Percentiles rank a stretch among this genome's conserved stretches.
Conservation (phyloP, 2,888 invertebrate species). For the Periphyllus acericola region DNA sequence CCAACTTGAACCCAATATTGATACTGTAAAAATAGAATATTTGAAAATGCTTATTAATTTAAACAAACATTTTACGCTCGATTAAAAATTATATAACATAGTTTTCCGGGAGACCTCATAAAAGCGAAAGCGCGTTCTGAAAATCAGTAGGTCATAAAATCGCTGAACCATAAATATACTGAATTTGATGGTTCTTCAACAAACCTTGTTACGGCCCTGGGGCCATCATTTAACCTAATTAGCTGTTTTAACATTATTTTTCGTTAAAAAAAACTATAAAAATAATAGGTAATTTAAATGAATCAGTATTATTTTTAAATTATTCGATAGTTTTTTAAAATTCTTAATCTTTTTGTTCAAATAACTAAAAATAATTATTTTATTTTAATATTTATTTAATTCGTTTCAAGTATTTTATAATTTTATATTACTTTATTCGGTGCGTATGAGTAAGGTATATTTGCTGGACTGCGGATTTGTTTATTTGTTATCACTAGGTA, state of each 20-base stretch:
- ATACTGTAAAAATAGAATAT: slow-evolving; percentile 73
- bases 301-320: too few relatives aligned
- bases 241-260: neutral
- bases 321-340: too few relatives aligned
- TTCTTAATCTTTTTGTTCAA: too few relatives aligned
- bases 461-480: too few relatives aligned
- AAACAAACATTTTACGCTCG: neutral
- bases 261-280: neutral
- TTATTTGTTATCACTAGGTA: too few relatives aligned
- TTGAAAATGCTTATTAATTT: neutral
- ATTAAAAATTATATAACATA: slow-evolving; percentile 3
- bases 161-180: slow-evolving; percentile 14
- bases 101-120: slow-evolving; percentile 56
- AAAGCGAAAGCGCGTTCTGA: slow-evolving; percentile 55
- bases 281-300: too few relatives aligned
- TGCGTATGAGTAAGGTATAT: too few relatives aligned
- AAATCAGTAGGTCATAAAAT: slow-evolving; percentile 43
- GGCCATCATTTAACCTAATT: slow-evolving; percentile 56
- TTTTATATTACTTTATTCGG: too few relatives aligned
- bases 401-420: too few relatives aligned
- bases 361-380: too few relatives aligned
- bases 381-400: too few relatives aligned
- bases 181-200: neutral
- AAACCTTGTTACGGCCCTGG: slow-evolving; percentile 52
- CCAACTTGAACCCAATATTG: slow-evolving; percentile 92